Evolutionary conservation across 2,113 vertebrate genomes (phyloP).

Genomic region (Vulpes lagopus): DNA sequence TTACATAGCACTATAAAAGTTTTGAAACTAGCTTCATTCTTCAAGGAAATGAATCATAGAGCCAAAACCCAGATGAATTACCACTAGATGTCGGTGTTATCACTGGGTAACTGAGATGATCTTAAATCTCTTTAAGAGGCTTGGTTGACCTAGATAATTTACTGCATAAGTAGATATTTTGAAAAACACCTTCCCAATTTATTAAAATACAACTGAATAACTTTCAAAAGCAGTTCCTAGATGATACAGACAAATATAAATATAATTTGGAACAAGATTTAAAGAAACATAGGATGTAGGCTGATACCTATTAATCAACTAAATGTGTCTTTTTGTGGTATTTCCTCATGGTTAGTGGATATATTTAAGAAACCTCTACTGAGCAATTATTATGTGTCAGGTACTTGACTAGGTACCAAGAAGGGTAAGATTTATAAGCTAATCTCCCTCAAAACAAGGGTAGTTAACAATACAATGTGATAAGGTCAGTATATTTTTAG

Average conservation of each 20-base stretch:
- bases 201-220: not conserved
- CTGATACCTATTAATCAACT: not conserved
- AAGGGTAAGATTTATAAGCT: not conserved
- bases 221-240: constrained; percentile 19
- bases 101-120: constrained; percentile 44
- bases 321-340: not conserved
- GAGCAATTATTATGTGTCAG: not conserved
- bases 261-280: constrained; percentile 29
- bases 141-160: constrained; percentile 68
- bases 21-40: not conserved
- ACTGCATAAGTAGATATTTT: constrained; percentile 30
- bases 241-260: constrained; percentile 23
- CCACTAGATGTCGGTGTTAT: constrained; percentile 77
- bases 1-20: not conserved
- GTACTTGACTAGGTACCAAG: not conserved
- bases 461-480: not conserved
- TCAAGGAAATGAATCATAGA: not conserved
- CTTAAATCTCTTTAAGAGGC: constrained; percentile 26
- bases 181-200: constrained; percentile 22
- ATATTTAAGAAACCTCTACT: not conserved
- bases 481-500: not conserved
- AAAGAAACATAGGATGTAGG: not conserved
- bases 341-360: not conserved
- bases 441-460: not conserved
- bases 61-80: constrained; percentile 60